phyloP scores from a whole-genome alignment of 1,140 invertebrate species.

The Arctopsyche grandis region DNA sequence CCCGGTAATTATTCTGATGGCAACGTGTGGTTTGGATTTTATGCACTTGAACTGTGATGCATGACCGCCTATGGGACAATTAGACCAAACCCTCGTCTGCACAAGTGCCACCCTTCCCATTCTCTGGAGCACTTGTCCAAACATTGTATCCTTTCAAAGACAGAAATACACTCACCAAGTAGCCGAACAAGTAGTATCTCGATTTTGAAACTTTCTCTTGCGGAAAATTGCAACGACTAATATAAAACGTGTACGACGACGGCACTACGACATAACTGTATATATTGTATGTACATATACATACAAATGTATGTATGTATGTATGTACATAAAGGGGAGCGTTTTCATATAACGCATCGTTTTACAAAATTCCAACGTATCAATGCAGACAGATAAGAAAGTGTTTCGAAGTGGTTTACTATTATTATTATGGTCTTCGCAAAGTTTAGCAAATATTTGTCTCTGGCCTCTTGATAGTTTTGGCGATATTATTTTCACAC shows the following conservation, averaged over 20 bases:
- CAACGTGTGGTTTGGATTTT: constrained; percentile 14
- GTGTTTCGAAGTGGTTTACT: too few relatives aligned
- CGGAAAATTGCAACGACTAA: neutral
- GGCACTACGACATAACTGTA: too few relatives aligned
- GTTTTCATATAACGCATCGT: too few relatives aligned
- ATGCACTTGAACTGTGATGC: constrained; percentile 18
- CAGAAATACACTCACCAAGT: neutral
- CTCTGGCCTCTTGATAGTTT: too few relatives aligned
- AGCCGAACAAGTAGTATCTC: neutral
- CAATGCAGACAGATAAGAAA: too few relatives aligned
- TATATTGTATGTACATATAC: neutral
- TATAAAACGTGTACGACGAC: too few relatives aligned
- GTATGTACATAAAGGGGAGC: neutral
- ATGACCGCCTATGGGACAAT: neutral
- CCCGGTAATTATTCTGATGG: neutral
- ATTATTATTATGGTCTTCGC: too few relatives aligned
- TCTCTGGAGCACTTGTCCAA: neutral
- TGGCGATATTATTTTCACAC: too few relatives aligned
- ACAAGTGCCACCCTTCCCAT: neutral
- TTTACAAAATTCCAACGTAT: too few relatives aligned
- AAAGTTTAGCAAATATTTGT: too few relatives aligned
- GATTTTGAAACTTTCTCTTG: neutral
- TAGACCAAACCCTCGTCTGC: neutral
- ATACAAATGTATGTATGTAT: neutral
- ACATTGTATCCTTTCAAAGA: neutral